A percentile compares a stretch with the other conserved stretches of the same genome.
phyloP scores from a whole-genome alignment of 2,888 invertebrate genomes.

The Aproaerema taeniolella region DNA sequence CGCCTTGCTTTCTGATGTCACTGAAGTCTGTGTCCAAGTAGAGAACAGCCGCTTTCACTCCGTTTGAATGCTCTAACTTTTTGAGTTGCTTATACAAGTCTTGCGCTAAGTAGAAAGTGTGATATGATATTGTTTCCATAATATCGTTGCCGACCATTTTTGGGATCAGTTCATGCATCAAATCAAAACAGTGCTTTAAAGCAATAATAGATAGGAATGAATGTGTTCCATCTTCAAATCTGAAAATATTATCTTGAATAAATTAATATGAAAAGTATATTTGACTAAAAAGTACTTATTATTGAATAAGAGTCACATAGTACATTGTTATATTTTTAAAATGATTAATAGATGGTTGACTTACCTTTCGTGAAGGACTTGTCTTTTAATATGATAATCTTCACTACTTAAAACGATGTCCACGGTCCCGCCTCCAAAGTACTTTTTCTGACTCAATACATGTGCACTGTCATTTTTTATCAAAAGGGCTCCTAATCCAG shows the following conservation, averaged over 20 bases:
- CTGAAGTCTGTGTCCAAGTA: conserved; percentile 86
- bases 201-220: conserved; percentile 91
- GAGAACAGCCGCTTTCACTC: conserved; percentile 80
- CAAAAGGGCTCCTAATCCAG: conserved; percentile 93
- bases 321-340: background rate
- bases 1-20: conserved; percentile 83
- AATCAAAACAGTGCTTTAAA: conserved; percentile 89
- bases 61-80: conserved; percentile 84
- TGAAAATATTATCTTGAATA: conserved; percentile 62
- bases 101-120: conserved; percentile 86
- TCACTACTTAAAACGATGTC: conserved; percentile 86
- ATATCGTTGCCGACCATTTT: conserved; percentile 52
- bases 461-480: conserved; percentile 81
- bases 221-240: conserved; percentile 96
- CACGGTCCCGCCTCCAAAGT: conserved; percentile 97
- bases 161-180: conserved; percentile 81
- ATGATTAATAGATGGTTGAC: conserved; percentile 3
- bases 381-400: conserved; percentile 83
- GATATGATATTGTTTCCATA: conserved; percentile 81
- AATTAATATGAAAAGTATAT: background rate
- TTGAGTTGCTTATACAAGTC: conserved; percentile 82
- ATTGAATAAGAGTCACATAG: too few relatives aligned
- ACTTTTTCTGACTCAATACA: conserved; percentile 80
- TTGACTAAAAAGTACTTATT: too few relatives aligned
- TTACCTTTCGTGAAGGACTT: conserved; percentile 84